Evolutionary conservation across 2,888 invertebrate genomes (phyloP).

Genomic region (Lithophane socia): DNA sequence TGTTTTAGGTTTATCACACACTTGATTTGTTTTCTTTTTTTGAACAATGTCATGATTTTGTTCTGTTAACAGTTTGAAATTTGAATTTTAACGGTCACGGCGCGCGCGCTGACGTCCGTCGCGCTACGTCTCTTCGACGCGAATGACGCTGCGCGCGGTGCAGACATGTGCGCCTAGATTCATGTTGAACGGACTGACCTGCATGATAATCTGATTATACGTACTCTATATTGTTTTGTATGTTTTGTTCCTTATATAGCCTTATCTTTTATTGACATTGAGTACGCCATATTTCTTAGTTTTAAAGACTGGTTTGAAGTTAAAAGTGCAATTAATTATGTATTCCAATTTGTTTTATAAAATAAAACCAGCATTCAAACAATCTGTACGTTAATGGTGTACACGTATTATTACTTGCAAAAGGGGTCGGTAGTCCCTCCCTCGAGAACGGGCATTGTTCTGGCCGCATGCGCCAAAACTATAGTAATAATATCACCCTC

Average conservation of each 20-base stretch:
- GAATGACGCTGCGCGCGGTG: slow-evolving; percentile 78
- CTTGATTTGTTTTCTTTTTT: slow-evolving; percentile 61
- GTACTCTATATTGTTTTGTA: slow-evolving; percentile 77
- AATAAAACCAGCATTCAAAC: slow-evolving; percentile 67
- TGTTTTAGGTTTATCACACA: slow-evolving; percentile 62
- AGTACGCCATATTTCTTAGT: slow-evolving; percentile 45
- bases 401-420: slow-evolving; percentile 73
- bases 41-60: slow-evolving; percentile 69
- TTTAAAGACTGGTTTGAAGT: slow-evolving; percentile 41
- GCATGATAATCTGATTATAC: slow-evolving; percentile 87
- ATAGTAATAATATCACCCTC: slow-evolving; percentile 72
- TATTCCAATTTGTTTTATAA: slow-evolving; percentile 54
- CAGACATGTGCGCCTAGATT: slow-evolving; percentile 77
- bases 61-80: slow-evolving; percentile 74
- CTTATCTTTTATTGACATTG: slow-evolving; percentile 62
- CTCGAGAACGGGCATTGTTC: slow-evolving; percentile 74
- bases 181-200: slow-evolving; percentile 80
- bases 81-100: slow-evolving; percentile 80
- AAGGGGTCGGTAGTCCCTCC: slow-evolving; percentile 77
- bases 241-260: slow-evolving; percentile 75
- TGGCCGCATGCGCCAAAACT: slow-evolving; percentile 71
- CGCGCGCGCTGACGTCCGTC: slow-evolving; percentile 81
- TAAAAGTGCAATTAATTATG: slow-evolving; percentile 56
- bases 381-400: slow-evolving; percentile 68
- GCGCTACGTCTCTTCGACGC: slow-evolving; percentile 81